These are phyloP conservation scores for Lepas anatifera DNA, from an alignment of 2,888 invertebrate species.

Conservation along the genomic window DNA sequence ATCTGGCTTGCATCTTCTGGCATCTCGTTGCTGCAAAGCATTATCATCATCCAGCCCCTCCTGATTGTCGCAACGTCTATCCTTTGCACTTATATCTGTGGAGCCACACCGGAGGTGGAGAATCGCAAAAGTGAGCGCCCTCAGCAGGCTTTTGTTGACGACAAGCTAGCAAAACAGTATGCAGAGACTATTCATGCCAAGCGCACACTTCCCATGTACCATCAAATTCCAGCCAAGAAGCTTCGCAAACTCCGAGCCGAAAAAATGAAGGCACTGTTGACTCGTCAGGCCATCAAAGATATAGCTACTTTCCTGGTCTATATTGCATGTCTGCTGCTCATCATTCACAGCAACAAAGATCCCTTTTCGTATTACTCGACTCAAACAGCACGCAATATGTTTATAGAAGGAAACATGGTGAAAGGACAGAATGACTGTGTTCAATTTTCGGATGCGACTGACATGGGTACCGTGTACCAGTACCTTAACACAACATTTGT, in stretches of 20 bases:
- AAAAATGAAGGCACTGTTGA: slow-evolving; percentile 36
- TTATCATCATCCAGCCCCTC: slow-evolving; percentile 22
- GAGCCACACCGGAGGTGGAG: not conserved
- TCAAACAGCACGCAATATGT: slow-evolving; percentile 22
- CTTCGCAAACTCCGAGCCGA: slow-evolving; percentile 28
- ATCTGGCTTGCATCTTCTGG: slow-evolving; percentile 22
- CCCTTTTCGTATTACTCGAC: slow-evolving; percentile 33
- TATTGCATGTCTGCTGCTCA: slow-evolving; percentile 36
- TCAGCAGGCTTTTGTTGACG: not conserved
- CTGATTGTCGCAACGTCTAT: slow-evolving; percentile 14
- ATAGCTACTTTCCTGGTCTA: slow-evolving; percentile 36
- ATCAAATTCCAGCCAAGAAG: slow-evolving; percentile 29
- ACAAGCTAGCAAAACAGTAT: not conserved
- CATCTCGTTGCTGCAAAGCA: slow-evolving; percentile 18
- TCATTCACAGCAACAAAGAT: slow-evolving; percentile 36
- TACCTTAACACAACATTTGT: not conserved
- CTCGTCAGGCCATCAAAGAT: slow-evolving; percentile 37
- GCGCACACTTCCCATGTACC: not conserved
- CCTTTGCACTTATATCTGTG: slow-evolving; percentile 1
- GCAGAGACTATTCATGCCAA: not conserved
- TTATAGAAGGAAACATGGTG: not conserved
- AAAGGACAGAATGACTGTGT: not conserved
- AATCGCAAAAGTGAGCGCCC: not conserved
- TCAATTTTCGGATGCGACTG: not conserved
- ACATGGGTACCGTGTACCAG: not conserved